Evolutionary conservation across 2,113 vertebrate genomes (phyloP), one percentile per base, ranked within the genome.

Genomic region (Melanocharis versteri): DNA sequence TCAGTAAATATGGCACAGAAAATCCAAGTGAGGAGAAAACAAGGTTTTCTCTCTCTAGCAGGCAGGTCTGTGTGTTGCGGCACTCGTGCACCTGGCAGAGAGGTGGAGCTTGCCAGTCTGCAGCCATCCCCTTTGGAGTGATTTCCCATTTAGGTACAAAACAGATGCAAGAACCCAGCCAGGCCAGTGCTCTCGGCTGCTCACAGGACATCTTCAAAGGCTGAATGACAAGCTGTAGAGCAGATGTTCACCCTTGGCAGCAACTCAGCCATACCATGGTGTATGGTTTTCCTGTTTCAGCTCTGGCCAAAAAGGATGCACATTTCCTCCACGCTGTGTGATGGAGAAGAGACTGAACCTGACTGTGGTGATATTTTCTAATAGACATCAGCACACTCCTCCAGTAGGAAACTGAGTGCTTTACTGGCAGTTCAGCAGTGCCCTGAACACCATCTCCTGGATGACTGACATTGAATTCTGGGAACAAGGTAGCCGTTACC

Each of bases 241-340:
- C 93, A 96, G 94, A 94, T 91, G 93, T 92, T 93, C 75, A 56
- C 33, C 71, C 76, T 61, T 94, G 94, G 93, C 90, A 93, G 79
- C 22, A 15, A 7, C 58, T 23, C 87, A 93, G 89, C 66, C 71
- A 28, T 39, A n/a, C 62, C 45, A 40, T 18, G 51, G 21, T 20
- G 24, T 24, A 64, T 47, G 51, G 1, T 17, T 81, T 60, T 51
- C 85, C 56, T 80, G 9, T 66, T 62, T n/a, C 78, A 73, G 92
- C 85, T 87, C 88, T 14, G 62, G 85, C 94, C 76, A 91, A 71
- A 79, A 85, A 86, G 66, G 62, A 82, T 62, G 66, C 75, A 83
- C 22, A 15, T 81, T 93, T 93, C 94, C 79, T 92, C 37, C 71
- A 37, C 0, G 1, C 50, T 23, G 33, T 11, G 50, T 62, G 83